These are phyloP conservation scores for Asarcornis scutulata DNA, from an alignment of 2,113 vertebrate genomes.

Conservation along the genomic window DNA sequence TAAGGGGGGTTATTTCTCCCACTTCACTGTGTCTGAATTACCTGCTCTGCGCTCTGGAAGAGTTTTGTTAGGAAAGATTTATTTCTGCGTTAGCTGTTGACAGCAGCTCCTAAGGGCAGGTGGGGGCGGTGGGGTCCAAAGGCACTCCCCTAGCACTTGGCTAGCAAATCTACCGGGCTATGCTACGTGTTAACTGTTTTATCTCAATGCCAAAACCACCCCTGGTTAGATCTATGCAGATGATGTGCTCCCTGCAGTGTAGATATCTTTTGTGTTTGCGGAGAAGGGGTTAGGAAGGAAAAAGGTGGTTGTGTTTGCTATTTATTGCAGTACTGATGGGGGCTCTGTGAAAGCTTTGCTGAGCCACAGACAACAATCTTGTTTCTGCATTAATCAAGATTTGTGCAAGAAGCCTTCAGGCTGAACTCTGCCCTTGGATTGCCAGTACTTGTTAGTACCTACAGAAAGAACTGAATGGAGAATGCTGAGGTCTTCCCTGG, in stretches of 20 bases:
- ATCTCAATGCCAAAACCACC: neutral
- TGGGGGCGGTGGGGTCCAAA: neutral
- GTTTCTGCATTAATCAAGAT: neutral
- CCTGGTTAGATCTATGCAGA: neutral
- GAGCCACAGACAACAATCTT: neutral
- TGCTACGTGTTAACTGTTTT: accelerated
- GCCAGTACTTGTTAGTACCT: neutral
- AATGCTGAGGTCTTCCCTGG: neutral
- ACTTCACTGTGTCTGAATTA: no score
- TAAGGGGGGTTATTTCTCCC: neutral
- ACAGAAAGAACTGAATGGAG: neutral
- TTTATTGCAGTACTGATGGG: neutral
- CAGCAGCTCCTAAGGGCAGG: neutral
- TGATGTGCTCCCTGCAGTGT: neutral
- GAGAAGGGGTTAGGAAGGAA: neutral
- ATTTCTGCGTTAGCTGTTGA: neutral
- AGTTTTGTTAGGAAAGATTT: neutral
- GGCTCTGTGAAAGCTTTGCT: neutral
- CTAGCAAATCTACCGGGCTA: neutral
- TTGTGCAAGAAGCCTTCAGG: neutral
- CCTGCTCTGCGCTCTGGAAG: neutral
- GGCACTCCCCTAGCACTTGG: neutral
- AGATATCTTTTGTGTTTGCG: no score
- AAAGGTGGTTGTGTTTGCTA: neutral
- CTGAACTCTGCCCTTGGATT: neutral